Evolutionary conservation across 2,113 vertebrate species (phyloP), one percentile per base, ranked within the genome.

Genomic region (Microtus pennsylvanicus): DNA sequence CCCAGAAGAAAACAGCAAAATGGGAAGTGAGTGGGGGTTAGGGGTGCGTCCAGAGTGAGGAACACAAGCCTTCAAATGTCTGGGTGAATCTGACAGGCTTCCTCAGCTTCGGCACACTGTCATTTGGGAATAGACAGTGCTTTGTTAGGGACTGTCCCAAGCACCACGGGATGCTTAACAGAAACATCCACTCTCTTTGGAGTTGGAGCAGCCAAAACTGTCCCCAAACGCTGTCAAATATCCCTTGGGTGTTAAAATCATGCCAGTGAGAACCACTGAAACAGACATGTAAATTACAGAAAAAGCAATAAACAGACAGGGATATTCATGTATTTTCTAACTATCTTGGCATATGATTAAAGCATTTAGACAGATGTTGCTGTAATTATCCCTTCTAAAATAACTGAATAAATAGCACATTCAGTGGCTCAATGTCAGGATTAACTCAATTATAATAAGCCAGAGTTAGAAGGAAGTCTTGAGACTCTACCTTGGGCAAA

Each of bases 311-410:
- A 77, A 28, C 69, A 96, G 28, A 45, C 61, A 93, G 78, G 30
- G 58, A 96, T 94, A 97, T 35, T 72, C 87, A 93, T 80, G 63
- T 45, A 80, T 94, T 85, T 91, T 76, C 86, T 87, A 98, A 91
- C 65, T 81, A 86, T 93, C 81, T 42, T 83, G n/a, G 92, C 77
- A 90, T 76, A 83, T 50, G 69, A 96, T 87, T 87, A 87, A 96
- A 95, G 74, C 72, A 90, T 65, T 90, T 45, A 45, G 74, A 69
- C 5, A 13, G 78, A 65, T 47, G 65, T 55, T 33, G 42, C 47
- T 93, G 9, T 81, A 96, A 95, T 86, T 72, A 93, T 17, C n/a
- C 22, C 35, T 87, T 89, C 93, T 47, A 92, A 96, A 93, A 95
- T 85, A 93, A 94, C 55, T 13, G 72, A 87, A 65, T 35, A 76